Evolutionary conservation across 1,140 invertebrate genomes (phyloP), one percentile per base, ranked within the genome.

Genomic region (Trissolcus basalis): DNA sequence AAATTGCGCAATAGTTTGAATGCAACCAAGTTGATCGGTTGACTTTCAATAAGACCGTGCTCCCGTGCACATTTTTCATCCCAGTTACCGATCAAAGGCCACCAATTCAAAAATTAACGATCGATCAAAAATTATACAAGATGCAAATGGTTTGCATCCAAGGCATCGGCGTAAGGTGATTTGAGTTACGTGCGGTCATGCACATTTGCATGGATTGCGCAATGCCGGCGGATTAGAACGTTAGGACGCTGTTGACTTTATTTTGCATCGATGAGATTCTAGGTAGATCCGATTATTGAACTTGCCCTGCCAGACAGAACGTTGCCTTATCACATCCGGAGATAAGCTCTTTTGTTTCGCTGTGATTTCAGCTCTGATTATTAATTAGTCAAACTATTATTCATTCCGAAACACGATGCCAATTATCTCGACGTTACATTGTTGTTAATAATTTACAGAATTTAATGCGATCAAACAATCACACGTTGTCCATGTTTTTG

Each of bases 81-180:
- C n/a, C n/a, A n/a, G n/a, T n/a, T n/a, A n/a, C 9, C n/a, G 9
- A 9, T 39, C 9, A 9, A 11, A 39, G 9, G n/a, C n/a, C 9
- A 39, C 36, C n/a, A n/a, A n/a, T n/a, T n/a, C n/a, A n/a, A n/a
- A n/a, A n/a, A n/a, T n/a, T n/a, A 39, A 27, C 6, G 19, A 27
- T 1, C 6, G 36, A 11, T 39, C 36, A 9, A 39, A n/a, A 2
- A 39, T 39, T 2, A 3, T n/a, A 39, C 36, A n/a, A 39, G 36
- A n/a, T 11, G 36, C n/a, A n/a, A 39, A 39, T 39, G 9, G 2
- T n/a, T 3, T 11, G n/a, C 3, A 39, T 35, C 33, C 33, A 9
- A 39, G 55, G 47, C 53, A 67, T 53, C 63, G 63, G 69, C 65
- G 63, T 71, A 72, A 73, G 68, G 43, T 73, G 70, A 77, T 80